Conservation (phyloP, 1,140 invertebrate species). For the Thrips palmi region DNA sequence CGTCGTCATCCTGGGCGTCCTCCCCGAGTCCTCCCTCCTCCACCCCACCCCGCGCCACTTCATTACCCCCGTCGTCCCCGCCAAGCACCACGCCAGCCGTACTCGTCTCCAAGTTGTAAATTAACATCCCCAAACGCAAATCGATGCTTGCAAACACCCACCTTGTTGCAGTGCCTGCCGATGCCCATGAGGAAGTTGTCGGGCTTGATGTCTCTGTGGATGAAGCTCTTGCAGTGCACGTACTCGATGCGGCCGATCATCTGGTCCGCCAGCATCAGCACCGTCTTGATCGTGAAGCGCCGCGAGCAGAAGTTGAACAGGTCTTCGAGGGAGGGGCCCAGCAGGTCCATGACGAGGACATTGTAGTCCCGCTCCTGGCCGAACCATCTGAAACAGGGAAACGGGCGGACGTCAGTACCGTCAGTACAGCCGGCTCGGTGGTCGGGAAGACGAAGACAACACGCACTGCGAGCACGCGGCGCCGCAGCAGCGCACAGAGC, state of each 20-base stretch:
- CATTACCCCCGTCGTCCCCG: too few species aligned
- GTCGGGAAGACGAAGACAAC: too few species aligned
- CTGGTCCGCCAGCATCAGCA: conserved; percentile 92
- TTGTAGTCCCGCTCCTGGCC: conserved; percentile 88
- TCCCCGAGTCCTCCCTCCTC: too few species aligned
- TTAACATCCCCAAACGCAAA: conserved; percentile 1
- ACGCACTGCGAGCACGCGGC: too few species aligned
- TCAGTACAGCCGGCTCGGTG: too few species aligned
- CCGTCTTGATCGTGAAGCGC: conserved; percentile 93
- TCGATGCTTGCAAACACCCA: conserved; percentile 17
- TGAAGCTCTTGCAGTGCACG: conserved; percentile 91
- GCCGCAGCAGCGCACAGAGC: too few species aligned
- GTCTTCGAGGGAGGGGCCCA: conserved; percentile 90
- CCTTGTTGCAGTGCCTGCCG: conserved; percentile 85
- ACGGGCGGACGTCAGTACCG: too few species aligned
- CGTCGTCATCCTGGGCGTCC: too few species aligned
- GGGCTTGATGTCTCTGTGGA: conserved; percentile 90
- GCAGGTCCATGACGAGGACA: conserved; percentile 89
- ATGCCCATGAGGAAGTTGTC: conserved; percentile 99
- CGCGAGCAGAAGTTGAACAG: conserved; percentile 93
- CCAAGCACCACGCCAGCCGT: too few species aligned
- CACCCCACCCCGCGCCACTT: too few species aligned
- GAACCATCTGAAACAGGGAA: conserved; percentile 48
- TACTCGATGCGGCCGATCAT: conserved; percentile 83
- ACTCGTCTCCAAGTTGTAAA: too few species aligned